Percentiles rank a stretch among this genome's conserved stretches.
Evolutionary conservation across 2,797 vertebrate species (phyloP).

Genomic region (Chelmon rostratus): DNA sequence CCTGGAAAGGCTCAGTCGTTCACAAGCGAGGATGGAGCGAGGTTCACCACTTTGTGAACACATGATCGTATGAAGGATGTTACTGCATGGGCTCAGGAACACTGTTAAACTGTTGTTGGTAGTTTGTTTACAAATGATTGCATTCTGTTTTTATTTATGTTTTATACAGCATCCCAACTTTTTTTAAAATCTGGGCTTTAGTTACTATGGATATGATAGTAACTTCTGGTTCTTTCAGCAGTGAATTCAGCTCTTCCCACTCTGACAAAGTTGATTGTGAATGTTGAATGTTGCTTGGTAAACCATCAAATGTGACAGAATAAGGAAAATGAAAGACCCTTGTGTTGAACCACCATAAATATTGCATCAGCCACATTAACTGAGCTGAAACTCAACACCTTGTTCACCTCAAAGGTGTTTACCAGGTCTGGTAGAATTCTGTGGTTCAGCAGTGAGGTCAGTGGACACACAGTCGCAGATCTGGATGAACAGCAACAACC

Average conservation of each 20-base stretch:
- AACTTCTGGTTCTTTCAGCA: neutral
- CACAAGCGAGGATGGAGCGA: too few relatives aligned
- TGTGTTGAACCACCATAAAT: constrained; percentile 39
- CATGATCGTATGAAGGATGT: too few relatives aligned
- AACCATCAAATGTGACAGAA: neutral
- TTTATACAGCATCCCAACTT: too few relatives aligned
- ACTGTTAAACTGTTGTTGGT: too few relatives aligned
- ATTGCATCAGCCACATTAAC: constrained; percentile 30
- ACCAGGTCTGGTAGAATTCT: neutral
- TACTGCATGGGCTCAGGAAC: too few relatives aligned
- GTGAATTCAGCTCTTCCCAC: neutral
- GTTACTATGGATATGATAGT: neutral
- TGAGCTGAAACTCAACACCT: constrained; percentile 41
- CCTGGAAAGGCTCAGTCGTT: too few relatives aligned
- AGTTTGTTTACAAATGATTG: too few relatives aligned
- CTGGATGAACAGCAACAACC: neutral
- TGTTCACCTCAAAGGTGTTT: neutral
- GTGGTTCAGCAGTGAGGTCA: neutral
- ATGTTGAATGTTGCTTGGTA: neutral
- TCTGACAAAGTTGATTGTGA: neutral
- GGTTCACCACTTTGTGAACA: too few relatives aligned
- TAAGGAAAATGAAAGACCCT: neutral
- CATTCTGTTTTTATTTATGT: too few relatives aligned
- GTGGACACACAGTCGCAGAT: neutral
- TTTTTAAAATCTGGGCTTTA: too few relatives aligned